Base-by-base conservation (phyloP, 2,113 vertebrate species). In the Leptodactylus fuscus region DNA sequence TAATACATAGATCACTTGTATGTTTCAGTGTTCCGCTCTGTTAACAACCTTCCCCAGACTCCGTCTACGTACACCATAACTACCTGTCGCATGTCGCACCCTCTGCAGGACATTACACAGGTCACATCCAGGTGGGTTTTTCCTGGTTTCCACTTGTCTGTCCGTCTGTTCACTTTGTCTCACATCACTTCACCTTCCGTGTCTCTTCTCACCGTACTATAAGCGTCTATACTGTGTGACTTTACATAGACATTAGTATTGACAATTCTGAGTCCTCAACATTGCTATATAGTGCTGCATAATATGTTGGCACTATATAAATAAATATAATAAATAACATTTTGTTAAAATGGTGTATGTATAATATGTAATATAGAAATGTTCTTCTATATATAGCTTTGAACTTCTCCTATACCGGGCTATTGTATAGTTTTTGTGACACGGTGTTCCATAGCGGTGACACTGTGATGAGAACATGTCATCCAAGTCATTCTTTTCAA, bases 61-160 rank as follows among this genome's bases (percentile, higher is more conserved):
- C 92, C 87, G 65, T 94, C 94, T 91, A 95, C 93, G 75, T 95
- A 93, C 91, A 94, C 95, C 91, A 92, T 95, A 89, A 95, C 94
- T 89, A 95, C 94, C 91, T 94, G 95, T 91, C 95, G 93, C 93
- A 92, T 92, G 88, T 91, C 91, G 78, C 93, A 93, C 89, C 93
- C 95, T 88, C 91, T 92, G 89, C 88, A 92, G 8, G 91, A 93
- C 88, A 90, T 92, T 88, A 91, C 93, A 83, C 90, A 84, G 62
- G 92, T 94, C 90, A 95, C 94, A 24, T 88, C 91, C 91, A 94
- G 94, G 95, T 96, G 94, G 96, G 95, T 86, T 53, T 69, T 46
- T 32, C 80, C 8, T 53, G 7, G 48, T 53, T 36, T 62, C 22
- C 12, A 53, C 44, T 55, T 71, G 48, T 70, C 67, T 82, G 62